phyloP scores from a whole-genome alignment of 1,140 invertebrate species.

The Myzus persicae region DNA sequence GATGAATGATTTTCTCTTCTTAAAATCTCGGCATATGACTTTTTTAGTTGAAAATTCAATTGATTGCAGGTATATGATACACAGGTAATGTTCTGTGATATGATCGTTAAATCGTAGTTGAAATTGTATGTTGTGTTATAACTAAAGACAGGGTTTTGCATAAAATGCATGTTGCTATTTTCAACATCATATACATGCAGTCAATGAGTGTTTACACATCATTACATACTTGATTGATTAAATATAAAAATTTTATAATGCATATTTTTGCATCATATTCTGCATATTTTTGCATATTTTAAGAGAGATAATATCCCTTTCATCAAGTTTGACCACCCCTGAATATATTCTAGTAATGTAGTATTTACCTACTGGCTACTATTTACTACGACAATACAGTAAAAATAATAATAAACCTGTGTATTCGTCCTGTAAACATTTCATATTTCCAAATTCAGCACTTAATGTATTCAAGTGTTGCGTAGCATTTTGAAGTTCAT shows the following conservation, averaged over 20 bases:
- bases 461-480: slow-evolving; percentile 41
- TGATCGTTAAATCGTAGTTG: too few relatives aligned
- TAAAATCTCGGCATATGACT: background rate
- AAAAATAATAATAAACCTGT: slow-evolving; percentile 16
- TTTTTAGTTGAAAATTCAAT: background rate
- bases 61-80: too few relatives aligned
- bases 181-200: too few relatives aligned
- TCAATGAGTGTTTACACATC: too few relatives aligned
- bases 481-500: slow-evolving; percentile 73
- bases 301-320: background rate
- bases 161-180: too few relatives aligned
- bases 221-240: too few relatives aligned
- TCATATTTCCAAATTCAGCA: slow-evolving; percentile 53
- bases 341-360: background rate
- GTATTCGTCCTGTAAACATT: slow-evolving; percentile 53
- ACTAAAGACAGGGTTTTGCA: too few relatives aligned
- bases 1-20: background rate
- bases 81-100: too few relatives aligned
- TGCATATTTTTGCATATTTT: too few relatives aligned
- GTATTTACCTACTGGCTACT: background rate
- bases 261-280: too few relatives aligned
- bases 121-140: too few relatives aligned
- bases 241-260: too few relatives aligned
- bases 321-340: background rate
- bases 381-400: background rate